These are phyloP conservation scores for Bombus balteatus DNA, from an alignment of 1,140 invertebrate species.

Conservation along the genomic window DNA sequence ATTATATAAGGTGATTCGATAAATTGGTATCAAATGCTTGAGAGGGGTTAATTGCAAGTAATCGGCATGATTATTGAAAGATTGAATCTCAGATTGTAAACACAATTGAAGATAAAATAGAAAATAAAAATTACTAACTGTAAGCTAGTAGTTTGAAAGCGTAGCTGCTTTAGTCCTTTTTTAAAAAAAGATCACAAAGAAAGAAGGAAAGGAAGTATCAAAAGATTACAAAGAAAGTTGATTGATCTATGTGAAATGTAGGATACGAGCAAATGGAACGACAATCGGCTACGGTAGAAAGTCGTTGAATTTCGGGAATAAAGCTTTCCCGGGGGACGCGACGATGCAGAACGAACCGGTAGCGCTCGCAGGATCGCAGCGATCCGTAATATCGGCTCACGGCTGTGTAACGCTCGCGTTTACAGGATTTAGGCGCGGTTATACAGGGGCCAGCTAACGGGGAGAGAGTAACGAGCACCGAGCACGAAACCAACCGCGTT, in stretches of 20 bases:
- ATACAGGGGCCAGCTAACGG: conserved; percentile 25
- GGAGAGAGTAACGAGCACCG: conserved; percentile 36
- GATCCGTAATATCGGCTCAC: conserved; percentile 52
- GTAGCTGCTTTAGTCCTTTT: not conserved
- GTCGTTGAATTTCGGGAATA: not conserved
- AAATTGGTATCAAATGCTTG: no score
- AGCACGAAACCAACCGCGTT: conserved; percentile 49
- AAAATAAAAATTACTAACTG: not conserved
- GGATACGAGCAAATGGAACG: not conserved
- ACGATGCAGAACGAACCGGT: conserved; percentile 54
- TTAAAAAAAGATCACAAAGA: not conserved
- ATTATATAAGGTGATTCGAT: not conserved
- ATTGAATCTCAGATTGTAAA: not conserved
- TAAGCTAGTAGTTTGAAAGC: not conserved
- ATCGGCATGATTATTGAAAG: no score
- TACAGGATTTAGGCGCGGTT: conserved; percentile 54
- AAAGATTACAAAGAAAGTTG: no score
- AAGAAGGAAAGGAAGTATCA: no score
- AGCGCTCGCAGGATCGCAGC: conserved; percentile 40
- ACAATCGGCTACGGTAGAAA: no score
- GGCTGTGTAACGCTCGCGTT: conserved; percentile 56
- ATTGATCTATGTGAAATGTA: not conserved
- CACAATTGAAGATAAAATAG: not conserved
- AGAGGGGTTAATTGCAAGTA: no score
- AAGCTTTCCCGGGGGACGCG: conserved; percentile 36